phyloP scores from a whole-genome alignment of 1,140 invertebrate species.

The Drosophila novamexicana region DNA sequence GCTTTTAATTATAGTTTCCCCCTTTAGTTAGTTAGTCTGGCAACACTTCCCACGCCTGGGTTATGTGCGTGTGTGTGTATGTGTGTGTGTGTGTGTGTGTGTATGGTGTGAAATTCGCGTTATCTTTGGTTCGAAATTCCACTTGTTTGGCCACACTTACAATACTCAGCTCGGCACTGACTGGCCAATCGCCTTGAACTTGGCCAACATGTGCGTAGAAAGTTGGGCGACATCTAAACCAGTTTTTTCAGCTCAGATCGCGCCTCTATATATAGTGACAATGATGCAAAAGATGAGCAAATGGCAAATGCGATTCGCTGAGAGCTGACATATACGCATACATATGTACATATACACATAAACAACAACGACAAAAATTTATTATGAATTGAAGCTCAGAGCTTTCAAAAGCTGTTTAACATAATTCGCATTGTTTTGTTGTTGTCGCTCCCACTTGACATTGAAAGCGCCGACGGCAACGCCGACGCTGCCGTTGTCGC shows the following conservation, averaged over 20 bases:
- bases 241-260: constrained; percentile 10
- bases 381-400: constrained; percentile 18
- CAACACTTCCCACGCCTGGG: constrained; percentile 72
- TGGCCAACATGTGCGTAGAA: constrained; percentile 38
- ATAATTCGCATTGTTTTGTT: constrained; percentile 35
- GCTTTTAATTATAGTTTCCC: constrained; percentile 62
- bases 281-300: constrained; percentile 40
- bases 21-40: constrained; percentile 40
- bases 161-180: neutral
- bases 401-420: constrained; percentile 32
- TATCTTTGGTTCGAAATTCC: constrained; percentile 31
- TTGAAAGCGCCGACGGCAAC: constrained; percentile 53
- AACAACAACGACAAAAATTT: constrained; percentile 6
- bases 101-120: constrained; percentile 24
- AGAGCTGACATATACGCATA: neutral
- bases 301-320: constrained; percentile 4
- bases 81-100: constrained; percentile 3
- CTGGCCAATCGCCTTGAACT: constrained; percentile 37
- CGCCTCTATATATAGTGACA: constrained; percentile 23
- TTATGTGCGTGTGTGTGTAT: constrained; percentile 5
- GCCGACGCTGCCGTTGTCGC: constrained; percentile 33
- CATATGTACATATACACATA: neutral
- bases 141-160: constrained; percentile 23
- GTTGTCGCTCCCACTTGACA: constrained; percentile 52
- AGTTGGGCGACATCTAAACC: constrained; percentile 37